Percentiles rank a stretch among this genome's conserved stretches.
phyloP scores from a whole-genome alignment of 2,888 invertebrate genomes.

The Hypolimnas misippus region DNA sequence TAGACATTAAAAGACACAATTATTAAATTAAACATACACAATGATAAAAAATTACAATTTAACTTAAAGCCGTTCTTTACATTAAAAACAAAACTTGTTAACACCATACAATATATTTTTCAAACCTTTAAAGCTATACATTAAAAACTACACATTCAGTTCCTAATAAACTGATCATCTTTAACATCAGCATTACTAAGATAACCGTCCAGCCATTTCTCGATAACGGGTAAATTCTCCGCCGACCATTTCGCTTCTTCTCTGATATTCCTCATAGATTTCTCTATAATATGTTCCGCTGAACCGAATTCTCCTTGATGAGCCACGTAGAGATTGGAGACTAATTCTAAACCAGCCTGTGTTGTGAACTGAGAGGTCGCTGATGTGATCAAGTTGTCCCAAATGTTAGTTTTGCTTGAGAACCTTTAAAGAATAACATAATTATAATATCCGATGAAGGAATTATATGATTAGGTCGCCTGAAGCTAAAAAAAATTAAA shows the following conservation, averaged over 20 bases:
- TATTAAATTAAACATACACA: too few species aligned
- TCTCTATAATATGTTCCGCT: slow-evolving; percentile 89
- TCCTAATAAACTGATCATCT: slow-evolving; percentile 35
- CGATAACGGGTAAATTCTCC: slow-evolving; percentile 89
- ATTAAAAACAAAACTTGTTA: too few species aligned
- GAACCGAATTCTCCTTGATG: slow-evolving; percentile 88
- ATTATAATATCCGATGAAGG: too few species aligned
- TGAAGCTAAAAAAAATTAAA: slow-evolving; percentile 4
- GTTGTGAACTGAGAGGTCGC: slow-evolving; percentile 91
- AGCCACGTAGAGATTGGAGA: slow-evolving; percentile 85
- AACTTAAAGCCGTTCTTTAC: too few species aligned
- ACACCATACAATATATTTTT: too few species aligned
- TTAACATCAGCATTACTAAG: slow-evolving; percentile 47
- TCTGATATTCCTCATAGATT: slow-evolving; percentile 88
- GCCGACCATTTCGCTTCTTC: slow-evolving; percentile 91
- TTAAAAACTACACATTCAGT: slow-evolving; percentile 5
- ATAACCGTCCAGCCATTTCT: slow-evolving; percentile 86
- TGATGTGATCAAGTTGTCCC: slow-evolving; percentile 90
- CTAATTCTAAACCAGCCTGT: slow-evolving; percentile 88
- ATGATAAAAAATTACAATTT: too few species aligned
- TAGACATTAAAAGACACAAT: too few species aligned
- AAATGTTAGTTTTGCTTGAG: slow-evolving; percentile 87
- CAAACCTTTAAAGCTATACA: too few species aligned
- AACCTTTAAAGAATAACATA: slow-evolving; percentile 80
- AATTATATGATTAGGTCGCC: too few species aligned